Percentiles rank a stretch among this genome's conserved stretches.
Evolutionary conservation across 1,140 invertebrate genomes (phyloP).

Genomic region (Rhagoletis pomonella): DNA sequence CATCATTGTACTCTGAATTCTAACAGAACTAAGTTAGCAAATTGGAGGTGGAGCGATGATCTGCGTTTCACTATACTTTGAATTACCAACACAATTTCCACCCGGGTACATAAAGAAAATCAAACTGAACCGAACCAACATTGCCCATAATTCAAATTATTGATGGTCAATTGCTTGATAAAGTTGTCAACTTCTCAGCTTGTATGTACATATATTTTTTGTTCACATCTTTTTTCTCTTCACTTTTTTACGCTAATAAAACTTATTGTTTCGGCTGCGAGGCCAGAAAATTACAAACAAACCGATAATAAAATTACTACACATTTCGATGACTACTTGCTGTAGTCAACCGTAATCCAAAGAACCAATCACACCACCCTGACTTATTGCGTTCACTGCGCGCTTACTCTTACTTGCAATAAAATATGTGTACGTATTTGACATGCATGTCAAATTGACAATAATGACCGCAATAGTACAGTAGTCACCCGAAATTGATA

Average conservation of each 20-base stretch:
- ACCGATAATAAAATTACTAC: slow-evolving; percentile 42
- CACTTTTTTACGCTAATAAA: slow-evolving; percentile 47
- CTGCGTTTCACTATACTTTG: no score
- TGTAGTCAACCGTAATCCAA: not conserved
- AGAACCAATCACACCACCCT: slow-evolving; percentile 41
- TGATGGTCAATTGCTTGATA: slow-evolving; percentile 21
- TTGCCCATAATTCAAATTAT: slow-evolving; percentile 28
- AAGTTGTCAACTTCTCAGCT: slow-evolving; percentile 19
- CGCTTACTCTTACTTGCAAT: not conserved
- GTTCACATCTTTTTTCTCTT: not conserved
- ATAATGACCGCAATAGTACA: slow-evolving; percentile 48
- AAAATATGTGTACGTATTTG: slow-evolving; percentile 15
- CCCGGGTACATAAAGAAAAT: no score
- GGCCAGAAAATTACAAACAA: slow-evolving; percentile 11
- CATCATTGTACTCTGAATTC: no score
- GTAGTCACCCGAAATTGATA: slow-evolving; percentile 43
- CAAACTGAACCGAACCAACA: no score
- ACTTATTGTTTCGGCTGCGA: slow-evolving; percentile 12
- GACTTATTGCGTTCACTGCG: not conserved
- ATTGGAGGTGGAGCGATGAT: no score
- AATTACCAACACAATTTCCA: no score
- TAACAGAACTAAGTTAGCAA: no score
- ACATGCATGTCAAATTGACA: slow-evolving; percentile 52
- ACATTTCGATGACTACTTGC: not conserved
- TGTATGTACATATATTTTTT: not conserved